Evolutionary conservation across 2,113 vertebrate species (phyloP), one percentile per base, ranked within the genome.

Genomic region (Pangasianodon hypophthalmus): DNA sequence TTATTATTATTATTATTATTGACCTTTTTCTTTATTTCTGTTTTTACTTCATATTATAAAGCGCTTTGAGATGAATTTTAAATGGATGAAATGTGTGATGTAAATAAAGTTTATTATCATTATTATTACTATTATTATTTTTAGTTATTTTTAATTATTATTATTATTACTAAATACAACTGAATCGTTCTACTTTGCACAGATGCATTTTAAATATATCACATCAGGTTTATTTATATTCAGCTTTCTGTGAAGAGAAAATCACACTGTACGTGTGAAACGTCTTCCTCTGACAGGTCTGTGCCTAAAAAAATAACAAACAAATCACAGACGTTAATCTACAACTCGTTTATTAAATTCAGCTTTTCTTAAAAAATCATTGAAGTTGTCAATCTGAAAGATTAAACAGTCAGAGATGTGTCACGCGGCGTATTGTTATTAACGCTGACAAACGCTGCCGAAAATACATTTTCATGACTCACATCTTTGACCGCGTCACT

Each of bases 391-490:
- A 24, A 16, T 41, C 52, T 37, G 50, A 41, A 13, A 13, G 54
- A 24, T 26, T 8, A 13, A 84, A 58, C 18, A 60, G 50, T 56
- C 69, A 29, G 19, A 41, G 5, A 77, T 9, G 10, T 41, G 85
- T 62, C 54, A 84, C 56, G 3, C 11, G 6, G 4, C 8, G 24
- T 60, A 29, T 62, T 62, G 19, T 84, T 62, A 84, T 84, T 46
- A 60, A 37, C 1, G 21, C 37, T 46, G 69, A 44, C 50, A 87
- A 87, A 87, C 16, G 8, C 1, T 18, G 10, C 56, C 54, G 11
- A 44, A 71, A 87, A 75, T 77, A 46, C n/a, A 37, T 48, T 87
- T 80, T 87, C 29, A 87, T 80, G 73, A 80, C 21, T 41, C 52
- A 73, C 41, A 11, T 48, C 13, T 60, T 79, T 79, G 46, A 56